These are phyloP conservation scores for Lithophane socia DNA, from an alignment of 2,888 invertebrate species.

Conservation along the genomic window DNA sequence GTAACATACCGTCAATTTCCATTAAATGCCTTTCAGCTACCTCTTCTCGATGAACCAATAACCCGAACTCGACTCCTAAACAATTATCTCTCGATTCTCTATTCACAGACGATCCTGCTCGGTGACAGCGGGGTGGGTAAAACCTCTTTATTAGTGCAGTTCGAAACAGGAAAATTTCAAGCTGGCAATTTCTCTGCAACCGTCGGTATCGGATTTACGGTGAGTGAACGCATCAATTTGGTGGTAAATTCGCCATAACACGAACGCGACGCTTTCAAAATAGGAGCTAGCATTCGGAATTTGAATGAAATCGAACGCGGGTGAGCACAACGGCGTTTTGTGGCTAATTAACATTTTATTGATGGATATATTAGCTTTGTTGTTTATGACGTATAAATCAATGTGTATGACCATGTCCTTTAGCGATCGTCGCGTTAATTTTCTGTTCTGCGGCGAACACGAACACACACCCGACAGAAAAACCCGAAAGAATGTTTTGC, in stretches of 20 bases:
- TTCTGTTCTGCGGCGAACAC: neutral
- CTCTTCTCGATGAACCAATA: constrained; percentile 23
- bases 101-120: constrained; percentile 95
- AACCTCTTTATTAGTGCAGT: constrained; percentile 97
- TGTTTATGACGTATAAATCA: neutral
- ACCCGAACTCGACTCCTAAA: constrained; percentile 10
- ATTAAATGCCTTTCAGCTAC: constrained; percentile 14
- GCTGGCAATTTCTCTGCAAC: constrained; percentile 98
- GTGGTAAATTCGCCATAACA: constrained; percentile 28
- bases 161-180: constrained; percentile 97
- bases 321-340: constrained; percentile 3
- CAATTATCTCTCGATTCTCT: constrained; percentile 56
- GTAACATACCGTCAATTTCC: neutral
- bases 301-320: constrained; percentile 35
- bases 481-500: too few species aligned
- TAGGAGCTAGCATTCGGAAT: constrained; percentile 28
- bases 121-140: constrained; percentile 98
- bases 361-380: neutral
- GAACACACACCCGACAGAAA: too few species aligned
- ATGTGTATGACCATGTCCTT: neutral
- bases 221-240: constrained; percentile 88
- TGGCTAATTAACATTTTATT: constrained; percentile 18
- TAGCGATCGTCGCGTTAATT: neutral
- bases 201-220: constrained; percentile 98
- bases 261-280: constrained; percentile 39